A percentile compares a stretch with the other conserved stretches of the same genome.
Evolutionary conservation across 37 sponge, comb jelly and placozoan species (phyloP).

Genomic region (Oscarella lobularis): DNA sequence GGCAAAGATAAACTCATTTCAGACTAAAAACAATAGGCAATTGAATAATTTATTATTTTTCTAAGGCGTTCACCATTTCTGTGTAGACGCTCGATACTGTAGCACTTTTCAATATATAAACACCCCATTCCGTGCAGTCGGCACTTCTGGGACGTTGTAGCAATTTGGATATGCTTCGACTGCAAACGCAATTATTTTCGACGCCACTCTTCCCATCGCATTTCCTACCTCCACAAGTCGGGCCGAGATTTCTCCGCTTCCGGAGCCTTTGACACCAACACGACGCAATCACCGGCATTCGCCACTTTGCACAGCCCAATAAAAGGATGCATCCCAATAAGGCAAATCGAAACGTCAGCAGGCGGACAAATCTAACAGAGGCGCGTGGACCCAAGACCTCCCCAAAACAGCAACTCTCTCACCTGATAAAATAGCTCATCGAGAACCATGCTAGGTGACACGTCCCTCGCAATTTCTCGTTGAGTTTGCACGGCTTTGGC

Average conservation of each 20-base stretch:
- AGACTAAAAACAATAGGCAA: too few species aligned
- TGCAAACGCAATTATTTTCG: too few species aligned
- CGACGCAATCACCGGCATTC: background rate
- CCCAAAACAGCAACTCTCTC: too few species aligned
- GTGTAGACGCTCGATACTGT: background rate
- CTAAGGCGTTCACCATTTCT: too few species aligned
- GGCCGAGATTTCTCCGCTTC: background rate
- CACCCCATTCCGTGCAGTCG: conserved; percentile 4
- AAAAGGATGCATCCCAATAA: conserved; percentile 2
- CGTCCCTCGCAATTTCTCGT: too few species aligned
- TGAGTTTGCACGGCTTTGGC: background rate
- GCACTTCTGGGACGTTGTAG: background rate
- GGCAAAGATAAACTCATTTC: too few species aligned
- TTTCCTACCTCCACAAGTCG: background rate
- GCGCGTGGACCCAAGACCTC: too few species aligned
- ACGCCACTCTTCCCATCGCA: too few species aligned
- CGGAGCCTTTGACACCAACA: background rate
- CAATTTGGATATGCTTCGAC: background rate
- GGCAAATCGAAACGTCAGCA: background rate
- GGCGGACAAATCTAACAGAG: background rate
- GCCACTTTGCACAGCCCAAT: background rate
- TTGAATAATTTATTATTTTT: too few species aligned
- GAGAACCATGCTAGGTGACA: too few species aligned
- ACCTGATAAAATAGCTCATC: background rate
- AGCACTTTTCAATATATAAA: background rate